Conservation (phyloP, 2,113 vertebrate genomes). For the Anhinga rufa region DNA sequence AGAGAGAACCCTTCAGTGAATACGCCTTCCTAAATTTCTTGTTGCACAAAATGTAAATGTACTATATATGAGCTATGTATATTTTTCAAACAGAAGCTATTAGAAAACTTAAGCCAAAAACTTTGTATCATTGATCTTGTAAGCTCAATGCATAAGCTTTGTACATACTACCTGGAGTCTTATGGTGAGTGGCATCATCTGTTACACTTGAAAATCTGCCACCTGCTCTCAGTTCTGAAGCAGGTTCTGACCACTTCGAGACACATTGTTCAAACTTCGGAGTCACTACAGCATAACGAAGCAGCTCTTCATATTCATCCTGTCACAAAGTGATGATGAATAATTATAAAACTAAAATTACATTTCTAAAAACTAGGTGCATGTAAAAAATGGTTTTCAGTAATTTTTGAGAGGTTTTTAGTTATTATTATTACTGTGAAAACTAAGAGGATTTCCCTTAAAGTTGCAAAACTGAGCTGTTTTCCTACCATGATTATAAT, state of each 20-base stretch:
- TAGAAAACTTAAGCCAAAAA: not conserved
- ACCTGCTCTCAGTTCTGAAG: slow-evolving; percentile 43
- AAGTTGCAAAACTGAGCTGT: not conserved
- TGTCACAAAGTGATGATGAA: slow-evolving; percentile 53
- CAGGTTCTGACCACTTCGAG: slow-evolving; percentile 40
- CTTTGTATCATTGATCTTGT: not conserved
- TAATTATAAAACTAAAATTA: not conserved
- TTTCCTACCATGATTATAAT: not conserved
- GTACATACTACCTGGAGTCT: slow-evolving; percentile 61
- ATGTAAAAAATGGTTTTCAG: not conserved
- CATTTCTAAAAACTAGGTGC: not conserved
- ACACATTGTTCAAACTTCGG: slow-evolving; percentile 72
- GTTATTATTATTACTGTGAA: not conserved
- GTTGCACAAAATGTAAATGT: not conserved
- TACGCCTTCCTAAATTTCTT: not conserved
- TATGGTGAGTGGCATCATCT: slow-evolving; percentile 38
- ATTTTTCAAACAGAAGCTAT: not conserved
- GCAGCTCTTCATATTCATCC: slow-evolving; percentile 92
- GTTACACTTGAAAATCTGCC: slow-evolving; percentile 19
- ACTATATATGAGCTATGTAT: not conserved
- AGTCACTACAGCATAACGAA: slow-evolving; percentile 80
- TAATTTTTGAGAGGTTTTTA: not conserved
- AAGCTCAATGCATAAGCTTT: not conserved
- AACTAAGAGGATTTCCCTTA: not conserved
- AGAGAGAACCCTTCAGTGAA: not conserved